Evolutionary conservation across 2,888 invertebrate species (phyloP), one percentile per base, ranked within the genome.

Genomic region (Rhagium mordax): DNA sequence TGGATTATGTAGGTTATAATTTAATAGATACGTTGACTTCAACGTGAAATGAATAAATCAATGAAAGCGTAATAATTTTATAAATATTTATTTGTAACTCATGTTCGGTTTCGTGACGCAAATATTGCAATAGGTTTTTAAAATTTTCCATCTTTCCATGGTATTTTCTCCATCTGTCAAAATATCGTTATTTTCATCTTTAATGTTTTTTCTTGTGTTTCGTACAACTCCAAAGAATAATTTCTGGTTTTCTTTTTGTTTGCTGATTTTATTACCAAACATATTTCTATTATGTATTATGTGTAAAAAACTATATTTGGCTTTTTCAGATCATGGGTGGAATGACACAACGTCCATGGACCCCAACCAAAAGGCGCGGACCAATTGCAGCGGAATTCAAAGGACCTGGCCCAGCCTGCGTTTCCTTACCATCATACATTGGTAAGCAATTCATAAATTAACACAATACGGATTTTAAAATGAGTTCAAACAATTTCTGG

Each of bases 321-420:
- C 48, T 41, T 64, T 76, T 80, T 15, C 70, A 81, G 79, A 79
- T 72, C 49, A 92, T 92, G 91, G 91, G 92, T 85, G 95, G 94
- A 83, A 91, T 94, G 85, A 93, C 94, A 82, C 96, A 96, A 89
- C 92, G 94, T 87, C 93, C 95, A 77, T 97, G 96, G 96, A 96
- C 95, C 70, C 96, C 96, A 49, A 96, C 96, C 48, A 95, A 95
- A 86, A 91, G 96, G 77, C 91, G 95, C 64, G 96, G 96, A 47
- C 95, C 95, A 18, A 97, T 97, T 74, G 95, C 95, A 57, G 96
- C 97, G 1, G 97, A 97, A 89, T 92, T 92, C 80, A 90, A 91
- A 69, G 95, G 95, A 84, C 97, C 97, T 18, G 97, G 97, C 71
- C 97, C 97, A 29, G 96, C 96, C 18, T 94, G 94, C 77, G 95